Evolutionary conservation across 92 coral and sea anemone species (phyloP), one percentile per base, ranked within the genome.

Genomic region (Umimayanthus kanabou): DNA sequence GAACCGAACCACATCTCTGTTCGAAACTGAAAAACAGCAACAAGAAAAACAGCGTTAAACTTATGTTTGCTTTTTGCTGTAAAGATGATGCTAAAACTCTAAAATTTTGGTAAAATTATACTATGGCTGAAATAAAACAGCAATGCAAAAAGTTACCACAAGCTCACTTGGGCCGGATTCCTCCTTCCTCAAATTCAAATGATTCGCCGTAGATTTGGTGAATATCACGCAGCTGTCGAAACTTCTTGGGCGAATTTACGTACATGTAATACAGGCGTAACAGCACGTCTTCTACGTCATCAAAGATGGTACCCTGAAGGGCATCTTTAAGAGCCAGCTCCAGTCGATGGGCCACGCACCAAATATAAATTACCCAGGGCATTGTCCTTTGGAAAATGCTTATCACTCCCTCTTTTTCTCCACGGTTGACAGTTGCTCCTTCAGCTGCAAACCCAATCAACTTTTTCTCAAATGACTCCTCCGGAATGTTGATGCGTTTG

Each of bases 371-470:
- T 6, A 93, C 89, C 95, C 91, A 93, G 9, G 93, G 95, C 13
- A 42, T 85, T 15, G 73, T 78, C 39, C 80, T 26, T 20, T 90
- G 72, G 57, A 50, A 15, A 50, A 50, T 50, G 79, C 92, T 76
- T 20, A 93, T 90, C 20, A 93, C 95, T 22, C 95, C 95, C 73
- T 90, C 90, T 87, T 75, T 92, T 39, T 80, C 65, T 5, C 93
- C 91, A 82, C 92, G 91, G 90, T 93, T 93, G 10, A 91, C 91
- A 70, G 87, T 70, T 49, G 93, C 91, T n/a, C 94, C 90, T 39
- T 91, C 93, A 71, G 94, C 92, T 40, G 96, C 96, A 91, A 93
- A 91, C 73, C 96, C 96, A 92, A 92, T 85, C 88, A 94, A 88
- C 80, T 94, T 94, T 71, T 92, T 86, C 71, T 90, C 77, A 88